Evolutionary conservation across 2,113 vertebrate species (phyloP).

Genomic region (Carettochelys insculpta): DNA sequence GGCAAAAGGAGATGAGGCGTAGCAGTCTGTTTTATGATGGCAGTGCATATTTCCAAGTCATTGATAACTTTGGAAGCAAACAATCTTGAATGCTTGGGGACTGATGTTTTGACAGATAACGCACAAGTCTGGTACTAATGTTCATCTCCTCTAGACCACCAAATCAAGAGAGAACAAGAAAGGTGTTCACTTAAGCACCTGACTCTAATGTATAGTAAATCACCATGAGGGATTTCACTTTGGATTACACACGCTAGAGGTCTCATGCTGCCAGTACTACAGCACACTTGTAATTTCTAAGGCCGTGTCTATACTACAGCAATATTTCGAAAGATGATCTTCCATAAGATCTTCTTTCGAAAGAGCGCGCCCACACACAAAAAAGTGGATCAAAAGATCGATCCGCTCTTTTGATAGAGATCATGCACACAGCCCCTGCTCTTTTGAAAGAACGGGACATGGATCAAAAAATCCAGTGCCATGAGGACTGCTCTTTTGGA

Average conservation of each 20-base stretch:
- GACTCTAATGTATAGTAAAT: background rate
- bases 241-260: background rate
- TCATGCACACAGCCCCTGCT: too few species aligned
- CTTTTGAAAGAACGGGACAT: too few species aligned
- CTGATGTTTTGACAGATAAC: background rate
- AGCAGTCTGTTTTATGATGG: background rate
- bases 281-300: background rate
- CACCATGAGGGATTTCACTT: background rate
- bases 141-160: background rate
- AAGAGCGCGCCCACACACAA: too few species aligned
- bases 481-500: too few species aligned
- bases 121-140: background rate
- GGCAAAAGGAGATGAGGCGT: background rate
- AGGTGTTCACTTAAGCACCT: background rate
- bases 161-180: background rate
- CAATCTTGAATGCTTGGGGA: background rate
- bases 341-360: too few species aligned
- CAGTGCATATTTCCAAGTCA: background rate
- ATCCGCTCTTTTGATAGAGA: too few species aligned
- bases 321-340: too few species aligned
- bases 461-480: too few species aligned
- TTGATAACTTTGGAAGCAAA: slow-evolving; percentile 20
- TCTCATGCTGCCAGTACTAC: background rate
- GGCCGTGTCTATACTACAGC: too few species aligned
- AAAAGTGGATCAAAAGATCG: too few species aligned